Evolutionary conservation across 2,113 vertebrate genomes (phyloP), one percentile per base, ranked within the genome.

Genomic region (Romanogobio albipinnatus): DNA sequence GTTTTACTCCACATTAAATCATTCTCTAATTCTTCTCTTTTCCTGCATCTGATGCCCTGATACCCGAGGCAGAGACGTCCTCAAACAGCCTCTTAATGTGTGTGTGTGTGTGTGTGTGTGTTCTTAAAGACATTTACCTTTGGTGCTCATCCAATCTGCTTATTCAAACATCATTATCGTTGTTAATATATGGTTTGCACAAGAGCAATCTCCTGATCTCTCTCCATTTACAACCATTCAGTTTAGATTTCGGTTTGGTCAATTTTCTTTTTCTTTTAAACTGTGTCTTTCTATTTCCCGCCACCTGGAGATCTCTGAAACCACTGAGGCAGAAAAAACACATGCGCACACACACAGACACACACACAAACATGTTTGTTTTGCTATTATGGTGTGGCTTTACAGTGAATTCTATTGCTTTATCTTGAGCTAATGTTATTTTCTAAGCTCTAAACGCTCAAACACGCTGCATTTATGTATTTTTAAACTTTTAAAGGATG

Each of bases 31-130:
- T 39, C 47, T 64, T 64, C 45, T 86, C 8, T 61, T 74, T 79
- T 85, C 47, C 61, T 77, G 77, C 90, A 90, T 89, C 85, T 90
- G 89, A 91, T 87, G 87, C 83, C 71, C 59, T n/a, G 17, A 61
- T 74, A 87, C 87, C 82, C 85, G 39, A 88, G 89, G 74, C 49
- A 51, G 22, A 47, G 43, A 81, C 58, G 11, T 59, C 53, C 58
- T 51, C 71, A 74, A 53, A 68, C 36, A 75, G 68, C 24, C 56
- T 19, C 17, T 56, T 56, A 56, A 56, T 53, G 29, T 64, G 39
- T 81, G 64, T 75, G 51, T 85, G 68, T 64, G 11, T 22, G 13
- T 75, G 62, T 85, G 64, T 74, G 62, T 70, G 66, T 64, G 64
- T n/a, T 15, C 8, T 39, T 68, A 22, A 39, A 68, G 33, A 68